Percentiles rank a stretch among this genome's conserved stretches.
These are phyloP conservation scores for Eupristina koningsbergeri DNA, from an alignment of 1,140 invertebrate species.

Conservation along the genomic window DNA sequence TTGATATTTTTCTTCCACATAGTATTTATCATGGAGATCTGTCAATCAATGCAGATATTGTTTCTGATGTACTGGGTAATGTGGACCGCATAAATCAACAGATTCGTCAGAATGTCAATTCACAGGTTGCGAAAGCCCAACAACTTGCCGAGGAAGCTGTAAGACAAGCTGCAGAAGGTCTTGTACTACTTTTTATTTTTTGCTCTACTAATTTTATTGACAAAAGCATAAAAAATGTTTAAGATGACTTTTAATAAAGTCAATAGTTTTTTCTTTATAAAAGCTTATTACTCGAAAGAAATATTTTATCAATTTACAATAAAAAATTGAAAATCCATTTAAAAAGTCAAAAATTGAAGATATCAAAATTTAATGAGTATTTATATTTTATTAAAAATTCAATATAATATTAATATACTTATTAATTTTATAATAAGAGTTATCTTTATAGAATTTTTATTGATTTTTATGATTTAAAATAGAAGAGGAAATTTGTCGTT, in stretches of 20 bases:
- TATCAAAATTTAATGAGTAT: too few relatives aligned
- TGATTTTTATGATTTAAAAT: too few relatives aligned
- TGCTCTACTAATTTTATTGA: neutral
- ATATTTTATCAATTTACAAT: too few relatives aligned
- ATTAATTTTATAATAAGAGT: too few relatives aligned
- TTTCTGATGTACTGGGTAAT: conserved; percentile 37
- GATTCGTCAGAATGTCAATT: conserved; percentile 43
- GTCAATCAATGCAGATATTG: conserved; percentile 3
- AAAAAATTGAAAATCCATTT: too few relatives aligned
- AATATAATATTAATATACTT: too few relatives aligned
- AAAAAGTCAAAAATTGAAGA: too few relatives aligned
- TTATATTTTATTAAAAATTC: too few relatives aligned
- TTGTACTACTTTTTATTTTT: neutral
- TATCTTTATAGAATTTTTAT: too few relatives aligned
- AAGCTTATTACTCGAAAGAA: too few relatives aligned
- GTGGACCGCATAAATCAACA: conserved; percentile 36
- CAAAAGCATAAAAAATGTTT: neutral
- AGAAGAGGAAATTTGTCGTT: too few relatives aligned
- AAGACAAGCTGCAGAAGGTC: neutral
- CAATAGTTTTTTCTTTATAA: neutral
- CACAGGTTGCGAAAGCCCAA: neutral
- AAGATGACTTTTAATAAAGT: neutral
- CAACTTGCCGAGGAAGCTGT: neutral
- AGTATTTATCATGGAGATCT: neutral
- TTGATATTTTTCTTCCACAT: neutral